Conservation (phyloP, 2,113 vertebrate genomes). For the Climacteris rufus region DNA sequence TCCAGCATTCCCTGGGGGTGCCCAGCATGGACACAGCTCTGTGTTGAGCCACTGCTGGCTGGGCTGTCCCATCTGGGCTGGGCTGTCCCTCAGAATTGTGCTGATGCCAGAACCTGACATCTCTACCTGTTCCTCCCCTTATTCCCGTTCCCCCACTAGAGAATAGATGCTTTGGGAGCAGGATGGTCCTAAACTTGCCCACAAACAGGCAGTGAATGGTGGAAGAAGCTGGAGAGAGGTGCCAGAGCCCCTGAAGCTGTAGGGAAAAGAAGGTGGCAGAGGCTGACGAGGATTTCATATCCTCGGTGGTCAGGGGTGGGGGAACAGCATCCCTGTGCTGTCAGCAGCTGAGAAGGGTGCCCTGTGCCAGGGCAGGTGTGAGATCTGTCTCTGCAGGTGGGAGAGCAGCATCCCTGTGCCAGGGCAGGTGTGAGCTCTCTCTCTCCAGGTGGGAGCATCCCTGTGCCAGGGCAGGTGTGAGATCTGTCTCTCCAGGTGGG, state of each 20-base stretch:
- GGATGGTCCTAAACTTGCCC: background rate
- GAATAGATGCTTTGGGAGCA: background rate
- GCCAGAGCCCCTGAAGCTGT: background rate
- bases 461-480: too few relatives aligned
- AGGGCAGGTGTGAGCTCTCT: background rate
- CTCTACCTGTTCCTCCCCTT: background rate
- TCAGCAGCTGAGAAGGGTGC: too few relatives aligned
- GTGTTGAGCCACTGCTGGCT: background rate
- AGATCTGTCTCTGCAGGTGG: too few relatives aligned
- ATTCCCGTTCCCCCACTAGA: background rate
- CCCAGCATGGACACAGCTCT: fast-evolving
- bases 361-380: too few relatives aligned
- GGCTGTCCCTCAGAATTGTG: background rate
- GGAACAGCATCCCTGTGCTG: background rate
- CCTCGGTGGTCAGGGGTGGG: fast-evolving
- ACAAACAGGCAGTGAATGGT: background rate
- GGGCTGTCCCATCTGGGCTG: background rate
- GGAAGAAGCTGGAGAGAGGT: background rate
- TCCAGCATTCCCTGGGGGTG: background rate
- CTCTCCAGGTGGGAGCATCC: constrained; percentile 87
- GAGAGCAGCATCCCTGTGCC: too few relatives aligned
- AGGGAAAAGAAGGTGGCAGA: background rate
- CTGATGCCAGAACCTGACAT: background rate
- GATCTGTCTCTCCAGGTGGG: too few relatives aligned
- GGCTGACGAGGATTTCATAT: background rate